phyloP scores from a whole-genome alignment of 2,113 vertebrate genomes.

The Tupaia chinensis region DNA sequence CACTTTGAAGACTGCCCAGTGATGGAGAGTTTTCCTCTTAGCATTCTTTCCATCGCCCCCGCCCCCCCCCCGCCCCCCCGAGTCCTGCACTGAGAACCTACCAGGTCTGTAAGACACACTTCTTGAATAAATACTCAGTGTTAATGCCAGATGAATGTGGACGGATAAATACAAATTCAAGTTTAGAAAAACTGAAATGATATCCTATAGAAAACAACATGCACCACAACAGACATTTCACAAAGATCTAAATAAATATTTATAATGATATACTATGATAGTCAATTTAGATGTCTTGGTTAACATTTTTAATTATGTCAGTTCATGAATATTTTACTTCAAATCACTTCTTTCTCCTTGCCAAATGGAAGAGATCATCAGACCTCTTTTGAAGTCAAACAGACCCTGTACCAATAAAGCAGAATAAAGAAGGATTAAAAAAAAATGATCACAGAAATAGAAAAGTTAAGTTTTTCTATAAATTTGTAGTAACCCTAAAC shows the following conservation, averaged over 20 bases:
- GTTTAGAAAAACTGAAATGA: background rate
- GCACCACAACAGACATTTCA: slow-evolving; percentile 35
- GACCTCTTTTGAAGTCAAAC: slow-evolving; percentile 72
- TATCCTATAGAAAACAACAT: background rate
- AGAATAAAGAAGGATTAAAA: background rate
- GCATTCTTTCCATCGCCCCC: fast-evolving
- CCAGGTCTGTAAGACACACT: background rate
- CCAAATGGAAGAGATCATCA: slow-evolving; percentile 71
- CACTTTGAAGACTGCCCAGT: background rate
- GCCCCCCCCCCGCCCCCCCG: too few species aligned
- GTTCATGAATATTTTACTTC: slow-evolving; percentile 81
- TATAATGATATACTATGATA: slow-evolving; percentile 69
- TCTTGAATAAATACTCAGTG: background rate
- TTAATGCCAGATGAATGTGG: background rate
- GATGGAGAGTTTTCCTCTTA: background rate
- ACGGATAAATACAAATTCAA: slow-evolving; percentile 12
- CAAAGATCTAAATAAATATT: slow-evolving; percentile 77
- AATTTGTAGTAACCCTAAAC: background rate
- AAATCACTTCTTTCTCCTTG: slow-evolving; percentile 79
- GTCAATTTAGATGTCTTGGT: slow-evolving; percentile 72
- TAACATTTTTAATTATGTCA: slow-evolving; percentile 83
- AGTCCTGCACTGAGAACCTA: background rate
- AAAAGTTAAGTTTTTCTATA: slow-evolving; percentile 44
- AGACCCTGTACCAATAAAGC: slow-evolving; percentile 57
- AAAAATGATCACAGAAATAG: slow-evolving; percentile 28